These are phyloP conservation scores for Leuctra nigra DNA, from an alignment of 2,888 invertebrate species.

Conservation along the genomic window DNA sequence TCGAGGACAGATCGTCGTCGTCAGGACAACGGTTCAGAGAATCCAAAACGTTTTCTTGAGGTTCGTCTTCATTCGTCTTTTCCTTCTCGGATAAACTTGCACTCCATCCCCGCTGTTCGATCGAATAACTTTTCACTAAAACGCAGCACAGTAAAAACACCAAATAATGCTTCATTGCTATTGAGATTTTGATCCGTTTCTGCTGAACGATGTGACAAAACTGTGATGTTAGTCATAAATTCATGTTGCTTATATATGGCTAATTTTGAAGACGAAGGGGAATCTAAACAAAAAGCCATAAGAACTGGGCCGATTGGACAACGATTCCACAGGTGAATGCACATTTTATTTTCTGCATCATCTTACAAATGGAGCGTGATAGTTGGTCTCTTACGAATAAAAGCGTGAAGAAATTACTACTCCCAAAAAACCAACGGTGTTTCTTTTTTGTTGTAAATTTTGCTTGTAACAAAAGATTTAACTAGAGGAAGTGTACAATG, in stretches of 20 bases:
- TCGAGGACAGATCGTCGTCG: slow-evolving; percentile 33
- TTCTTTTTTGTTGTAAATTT: neutral
- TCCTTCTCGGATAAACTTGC: neutral
- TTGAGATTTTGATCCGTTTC: neutral
- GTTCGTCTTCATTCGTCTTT: neutral
- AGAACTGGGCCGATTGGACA: slow-evolving; percentile 11
- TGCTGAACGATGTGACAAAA: neutral
- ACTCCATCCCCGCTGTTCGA: slow-evolving; percentile 11
- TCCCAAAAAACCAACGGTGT: slow-evolving; percentile 3
- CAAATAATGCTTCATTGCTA: slow-evolving; percentile 1
- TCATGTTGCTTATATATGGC: slow-evolving; percentile 4
- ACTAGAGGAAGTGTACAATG: too few relatives aligned
- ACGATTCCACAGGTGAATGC: slow-evolving; percentile 12
- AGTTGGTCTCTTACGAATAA: slow-evolving; percentile 2
- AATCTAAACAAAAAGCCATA: neutral
- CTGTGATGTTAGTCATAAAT: slow-evolving; percentile 2
- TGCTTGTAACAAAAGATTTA: neutral
- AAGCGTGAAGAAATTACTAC: slow-evolving; percentile 4
- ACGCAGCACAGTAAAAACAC: neutral
- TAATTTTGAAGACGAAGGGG: neutral
- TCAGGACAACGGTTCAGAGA: slow-evolving; percentile 26
- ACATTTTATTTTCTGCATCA: slow-evolving; percentile 17
- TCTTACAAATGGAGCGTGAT: slow-evolving; percentile 15
- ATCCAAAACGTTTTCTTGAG: slow-evolving; percentile 4
- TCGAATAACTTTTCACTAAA: slow-evolving; percentile 11